Conservation (phyloP, 2,888 invertebrate species). For the Nysson spinosus region DNA sequence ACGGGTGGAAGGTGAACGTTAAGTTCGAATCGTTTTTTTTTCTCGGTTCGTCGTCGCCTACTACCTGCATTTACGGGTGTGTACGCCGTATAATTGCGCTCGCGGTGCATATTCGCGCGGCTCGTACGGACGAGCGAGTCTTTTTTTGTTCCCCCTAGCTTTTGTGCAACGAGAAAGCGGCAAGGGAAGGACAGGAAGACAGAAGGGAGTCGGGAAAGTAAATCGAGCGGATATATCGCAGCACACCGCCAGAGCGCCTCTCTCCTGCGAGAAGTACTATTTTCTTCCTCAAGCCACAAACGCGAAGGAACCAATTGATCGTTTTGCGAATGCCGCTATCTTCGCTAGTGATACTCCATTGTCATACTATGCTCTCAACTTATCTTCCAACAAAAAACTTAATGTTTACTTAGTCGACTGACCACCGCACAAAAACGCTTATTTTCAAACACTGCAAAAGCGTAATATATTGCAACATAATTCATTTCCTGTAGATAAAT, state of each 20-base stretch:
- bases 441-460: too few relatives aligned
- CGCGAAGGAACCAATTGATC: slow-evolving; percentile 46
- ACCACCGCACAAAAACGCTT: too few relatives aligned
- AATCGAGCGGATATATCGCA: slow-evolving; percentile 62
- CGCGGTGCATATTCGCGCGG: slow-evolving; percentile 56
- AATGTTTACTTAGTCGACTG: too few relatives aligned
- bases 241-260: slow-evolving; percentile 42
- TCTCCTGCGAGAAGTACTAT: slow-evolving; percentile 25
- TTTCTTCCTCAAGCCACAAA: slow-evolving; percentile 38
- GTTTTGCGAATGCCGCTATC: slow-evolving; percentile 44
- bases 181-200: slow-evolving; percentile 60
- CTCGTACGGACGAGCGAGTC: slow-evolving; percentile 57
- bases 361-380: slow-evolving; percentile 42
- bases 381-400: not conserved
- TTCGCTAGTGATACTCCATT: slow-evolving; percentile 37
- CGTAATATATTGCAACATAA: too few relatives aligned
- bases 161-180: slow-evolving; percentile 57
- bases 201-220: slow-evolving; percentile 63
- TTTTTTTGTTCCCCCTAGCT: slow-evolving; percentile 55
- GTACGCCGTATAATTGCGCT: slow-evolving; percentile 56
- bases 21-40: slow-evolving; percentile 9
- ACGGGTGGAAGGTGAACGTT: slow-evolving; percentile 35
- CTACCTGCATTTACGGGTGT: slow-evolving; percentile 45
- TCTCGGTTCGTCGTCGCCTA: slow-evolving; percentile 21
- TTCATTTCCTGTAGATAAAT: too few relatives aligned